Evolutionary conservation across 2,888 invertebrate genomes (phyloP).

Genomic region (Strigamia crassipes): DNA sequence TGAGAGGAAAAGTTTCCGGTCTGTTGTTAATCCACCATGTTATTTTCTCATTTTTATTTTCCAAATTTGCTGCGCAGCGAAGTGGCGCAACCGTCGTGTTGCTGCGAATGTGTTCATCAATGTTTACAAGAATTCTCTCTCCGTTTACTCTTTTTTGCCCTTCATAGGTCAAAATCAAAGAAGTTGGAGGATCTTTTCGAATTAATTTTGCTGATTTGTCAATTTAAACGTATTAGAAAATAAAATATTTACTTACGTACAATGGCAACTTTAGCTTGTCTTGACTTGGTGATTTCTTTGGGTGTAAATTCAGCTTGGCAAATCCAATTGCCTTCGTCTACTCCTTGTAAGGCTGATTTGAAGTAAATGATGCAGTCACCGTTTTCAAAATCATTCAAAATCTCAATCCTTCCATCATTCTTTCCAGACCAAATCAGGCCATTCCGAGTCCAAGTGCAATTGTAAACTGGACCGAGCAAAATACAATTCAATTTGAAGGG

Average conservation of each 20-base stretch:
- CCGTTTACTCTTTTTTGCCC: background rate
- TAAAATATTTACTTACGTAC: slow-evolving; percentile 7
- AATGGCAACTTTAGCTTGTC: background rate
- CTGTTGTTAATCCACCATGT: slow-evolving; percentile 27
- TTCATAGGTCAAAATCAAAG: background rate
- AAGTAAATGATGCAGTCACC: background rate
- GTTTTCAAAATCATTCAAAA: background rate
- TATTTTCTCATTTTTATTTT: slow-evolving; percentile 15
- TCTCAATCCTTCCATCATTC: background rate
- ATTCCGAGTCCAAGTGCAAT: background rate
- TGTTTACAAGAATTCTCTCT: background rate
- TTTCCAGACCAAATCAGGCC: background rate
- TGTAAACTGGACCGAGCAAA: background rate
- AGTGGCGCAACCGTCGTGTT: background rate
- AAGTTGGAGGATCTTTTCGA: slow-evolving; percentile 19
- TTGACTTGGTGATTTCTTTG: background rate
- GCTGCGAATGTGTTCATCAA: background rate
- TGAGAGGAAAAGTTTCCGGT: background rate
- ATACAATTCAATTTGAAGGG: background rate
- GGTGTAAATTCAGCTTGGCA: background rate
- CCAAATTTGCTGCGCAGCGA: background rate
- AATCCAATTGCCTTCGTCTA: slow-evolving; percentile 12
- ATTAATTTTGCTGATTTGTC: background rate
- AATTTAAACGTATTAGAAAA: background rate
- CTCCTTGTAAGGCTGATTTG: background rate